Base-by-base conservation (phyloP, 2,113 vertebrate genomes). In the mouse (Mus musculus) region DNA sequence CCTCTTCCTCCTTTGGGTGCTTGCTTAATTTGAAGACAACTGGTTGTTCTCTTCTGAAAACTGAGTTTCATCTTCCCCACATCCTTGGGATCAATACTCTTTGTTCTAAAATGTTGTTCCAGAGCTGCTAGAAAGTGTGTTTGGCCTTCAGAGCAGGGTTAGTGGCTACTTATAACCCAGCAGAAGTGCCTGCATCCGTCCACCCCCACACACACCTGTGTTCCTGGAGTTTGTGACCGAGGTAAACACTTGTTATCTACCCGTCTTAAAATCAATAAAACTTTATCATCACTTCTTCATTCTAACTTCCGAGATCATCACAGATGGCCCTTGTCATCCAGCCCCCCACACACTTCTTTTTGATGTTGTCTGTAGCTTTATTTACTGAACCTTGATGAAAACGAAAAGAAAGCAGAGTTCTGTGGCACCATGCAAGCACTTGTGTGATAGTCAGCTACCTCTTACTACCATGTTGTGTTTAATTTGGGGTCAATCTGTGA, bases 221-320 rank as follows among this genome's bases (percentile, higher is more conserved):
- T 46, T 16, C 8, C 7, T 2, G 2, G 33, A 52, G 3, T 81
- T 59, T 71, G 67, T 71, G 39, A 61, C 14, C 11, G 0, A 26
- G 9, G 9, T 11, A 39, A 82, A 75, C 24, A 24, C 5, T 16
- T 52, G 28, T 72, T 75, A 56, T 20, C 16, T 63, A 59, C 36
- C 72, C 36, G 36, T 73, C 63, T 88, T 4, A 39, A 49, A 77
- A 65, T 39, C 4, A 59, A 17, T 36, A 3, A 52, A 54, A 36
- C 59, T 46, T 72, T 46, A 3, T 56, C 95, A 75, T 20, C 88
- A 71, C 56, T 19, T 75, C 73, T 69, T 87, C 86, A 36, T 96
- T 82, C 75, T 4, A 26, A 30, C 59, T 52, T 72, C 77, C 3
- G 39, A 65, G 91, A 56, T 89, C 89, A 24, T 52, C 71, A 54